Conservation (phyloP, 2,888 invertebrate species). For the Tortricodes alternella region DNA sequence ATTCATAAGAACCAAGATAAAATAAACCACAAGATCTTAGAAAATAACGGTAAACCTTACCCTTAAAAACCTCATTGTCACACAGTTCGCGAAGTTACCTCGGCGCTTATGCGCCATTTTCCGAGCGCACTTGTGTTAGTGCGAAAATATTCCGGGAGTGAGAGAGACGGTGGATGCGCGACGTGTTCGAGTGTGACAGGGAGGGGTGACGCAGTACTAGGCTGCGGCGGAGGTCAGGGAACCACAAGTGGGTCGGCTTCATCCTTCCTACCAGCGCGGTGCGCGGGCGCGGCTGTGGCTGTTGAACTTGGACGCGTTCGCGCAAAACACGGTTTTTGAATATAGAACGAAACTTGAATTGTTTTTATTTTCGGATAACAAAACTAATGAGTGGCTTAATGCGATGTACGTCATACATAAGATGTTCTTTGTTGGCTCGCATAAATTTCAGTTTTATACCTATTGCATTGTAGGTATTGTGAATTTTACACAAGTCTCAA, state of each 20-base stretch:
- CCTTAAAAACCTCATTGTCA: conserved; percentile 60
- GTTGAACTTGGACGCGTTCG: conserved; percentile 74
- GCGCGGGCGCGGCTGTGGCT: conserved; percentile 47
- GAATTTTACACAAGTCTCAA: no score
- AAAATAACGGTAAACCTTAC: conserved; percentile 38
- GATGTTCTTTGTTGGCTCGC: conserved; percentile 7
- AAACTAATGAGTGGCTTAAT: conserved; percentile 15
- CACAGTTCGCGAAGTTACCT: conserved; percentile 56
- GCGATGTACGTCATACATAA: conserved; percentile 1
- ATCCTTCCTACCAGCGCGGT: conserved; percentile 71
- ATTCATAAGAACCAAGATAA: conserved; percentile 18
- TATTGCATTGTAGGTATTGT: no score
- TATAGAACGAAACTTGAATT: conserved; percentile 55
- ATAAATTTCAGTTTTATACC: neutral
- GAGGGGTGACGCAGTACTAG: conserved; percentile 59
- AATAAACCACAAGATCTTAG: conserved; percentile 10
- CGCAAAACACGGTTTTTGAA: conserved; percentile 75
- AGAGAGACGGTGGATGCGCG: conserved; percentile 52
- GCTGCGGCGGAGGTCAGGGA: conserved; percentile 79
- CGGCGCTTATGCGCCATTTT: conserved; percentile 67
- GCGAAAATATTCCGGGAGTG: conserved; percentile 80
- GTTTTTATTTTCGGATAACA: conserved; percentile 32
- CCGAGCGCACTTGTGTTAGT: conserved; percentile 59
- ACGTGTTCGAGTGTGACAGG: conserved; percentile 45
- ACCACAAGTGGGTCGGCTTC: conserved; percentile 80